Evolutionary conservation across 2,797 vertebrate genomes (phyloP), one percentile per base, ranked within the genome.

Genomic region (Triplophysa bombifrons): DNA sequence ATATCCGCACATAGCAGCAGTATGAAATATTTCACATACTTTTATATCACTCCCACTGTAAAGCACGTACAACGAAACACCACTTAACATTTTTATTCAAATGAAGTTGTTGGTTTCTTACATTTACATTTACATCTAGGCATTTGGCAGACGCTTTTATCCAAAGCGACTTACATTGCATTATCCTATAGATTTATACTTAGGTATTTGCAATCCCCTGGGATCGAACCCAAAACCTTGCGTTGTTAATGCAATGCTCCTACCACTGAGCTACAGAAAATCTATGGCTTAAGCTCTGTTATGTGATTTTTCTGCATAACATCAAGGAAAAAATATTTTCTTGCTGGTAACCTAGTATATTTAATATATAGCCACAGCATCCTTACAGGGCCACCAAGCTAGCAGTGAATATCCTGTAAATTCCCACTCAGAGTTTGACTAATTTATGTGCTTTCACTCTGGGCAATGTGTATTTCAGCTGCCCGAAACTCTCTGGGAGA

Each of bases 401-500:
- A 30, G 70, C 53, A 55, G 25, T 75, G 41, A 81, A 80, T 77
- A 69, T 80, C 63, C 55, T 72, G 63, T 74, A 80, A 81, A 48
- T 74, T 83, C 56, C 64, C 60, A 68, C 74, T 79, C 6, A 10
- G 55, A 44, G 48, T 12, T 79, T 72, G 51, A 50, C 68, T 81
- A 83, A 81, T 85, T 83, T 72, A 79, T 82, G 80, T 76, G 56
- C 76, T 84, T 81, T 79, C 50, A 79, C 72, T 76, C 71, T 41
- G 72, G 64, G 69, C 82, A 81, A 83, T 84, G 70, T 66, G 68
- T 58, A 58, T 82, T 85, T 83, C 58, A 81, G 70, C 89, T 88
- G 86, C 88, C 85, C 85, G 83, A 71, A 85, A 86, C 91, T 88
- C 89, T 91, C 88, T 1, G 30, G 77, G 72, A 80, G 56, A 80